Percentiles rank a stretch among this genome's conserved stretches.
Evolutionary conservation across 2,797 vertebrate genomes (phyloP).

Genomic region (Mus caroli): DNA sequence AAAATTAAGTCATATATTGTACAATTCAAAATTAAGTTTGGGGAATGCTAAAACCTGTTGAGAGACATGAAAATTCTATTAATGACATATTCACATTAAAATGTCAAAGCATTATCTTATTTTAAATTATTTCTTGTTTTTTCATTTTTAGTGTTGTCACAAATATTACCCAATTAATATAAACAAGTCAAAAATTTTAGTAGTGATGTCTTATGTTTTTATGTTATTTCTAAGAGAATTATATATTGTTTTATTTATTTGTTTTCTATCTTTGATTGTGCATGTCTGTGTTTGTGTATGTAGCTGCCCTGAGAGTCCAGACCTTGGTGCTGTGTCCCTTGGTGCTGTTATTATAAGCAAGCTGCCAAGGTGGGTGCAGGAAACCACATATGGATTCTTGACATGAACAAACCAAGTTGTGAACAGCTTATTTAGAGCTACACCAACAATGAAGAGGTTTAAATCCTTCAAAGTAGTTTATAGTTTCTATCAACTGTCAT

Average conservation of each 20-base stretch:
- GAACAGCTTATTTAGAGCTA: background rate
- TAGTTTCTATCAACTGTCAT: slow-evolving; percentile 17
- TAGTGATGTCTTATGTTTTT: background rate
- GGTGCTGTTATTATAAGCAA: too few species aligned
- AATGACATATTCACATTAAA: background rate
- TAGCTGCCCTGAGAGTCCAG: background rate
- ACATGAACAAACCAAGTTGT: too few species aligned
- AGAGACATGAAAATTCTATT: background rate
- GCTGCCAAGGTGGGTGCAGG: too few species aligned
- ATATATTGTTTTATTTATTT: background rate
- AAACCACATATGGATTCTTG: background rate
- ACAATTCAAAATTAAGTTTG: background rate
- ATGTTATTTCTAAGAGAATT: background rate
- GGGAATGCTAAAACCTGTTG: background rate
- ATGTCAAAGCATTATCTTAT: background rate
- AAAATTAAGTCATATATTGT: background rate
- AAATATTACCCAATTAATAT: background rate
- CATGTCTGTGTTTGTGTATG: background rate
- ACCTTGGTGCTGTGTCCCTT: background rate
- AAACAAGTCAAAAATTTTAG: background rate
- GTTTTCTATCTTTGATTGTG: background rate
- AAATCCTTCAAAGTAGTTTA: background rate
- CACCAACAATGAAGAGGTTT: too few species aligned
- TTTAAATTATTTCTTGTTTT: background rate
- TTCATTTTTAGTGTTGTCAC: background rate